phyloP scores from a whole-genome alignment of 2,113 vertebrate genomes.

The Rynchops niger region DNA sequence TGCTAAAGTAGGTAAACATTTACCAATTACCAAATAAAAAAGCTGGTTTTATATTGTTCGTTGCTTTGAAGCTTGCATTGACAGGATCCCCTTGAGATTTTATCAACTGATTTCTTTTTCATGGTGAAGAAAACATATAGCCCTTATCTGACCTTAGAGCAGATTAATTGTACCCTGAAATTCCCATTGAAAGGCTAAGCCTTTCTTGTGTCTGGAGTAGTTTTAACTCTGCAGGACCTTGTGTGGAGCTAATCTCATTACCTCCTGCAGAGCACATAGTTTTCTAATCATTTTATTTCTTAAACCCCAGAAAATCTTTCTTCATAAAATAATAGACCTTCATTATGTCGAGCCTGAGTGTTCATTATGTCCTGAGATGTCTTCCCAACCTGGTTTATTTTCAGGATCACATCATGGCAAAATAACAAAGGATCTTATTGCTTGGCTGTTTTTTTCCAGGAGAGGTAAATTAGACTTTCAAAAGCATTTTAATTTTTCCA shows the following conservation, averaged over 20 bases:
- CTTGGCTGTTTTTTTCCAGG: background rate
- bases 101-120: conserved; percentile 24
- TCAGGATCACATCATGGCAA: conserved; percentile 22
- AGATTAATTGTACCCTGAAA: conserved; percentile 38
- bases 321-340: conserved; percentile 41
- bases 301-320: conserved; percentile 30
- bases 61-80: conserved; percentile 11
- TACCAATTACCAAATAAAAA: background rate
- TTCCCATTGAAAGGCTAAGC: conserved; percentile 1
- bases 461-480: background rate
- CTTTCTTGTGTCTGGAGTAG: conserved; percentile 42
- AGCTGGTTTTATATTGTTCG: background rate
- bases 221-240: conserved; percentile 50
- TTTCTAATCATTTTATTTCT: conserved; percentile 62
- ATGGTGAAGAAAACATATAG: conserved; percentile 17
- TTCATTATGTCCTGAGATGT: conserved; percentile 28
- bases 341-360: conserved; percentile 40
- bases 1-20: conserved; percentile 17
- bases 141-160: background rate
- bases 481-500: background rate
- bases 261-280: conserved; percentile 42
- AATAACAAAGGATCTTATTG: background rate
- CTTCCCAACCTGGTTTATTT: conserved; percentile 39
- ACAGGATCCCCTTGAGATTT: background rate
- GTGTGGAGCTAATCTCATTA: conserved; percentile 53